phyloP scores from a whole-genome alignment of 2,888 invertebrate genomes.

The Synanthedon vespiformis region DNA sequence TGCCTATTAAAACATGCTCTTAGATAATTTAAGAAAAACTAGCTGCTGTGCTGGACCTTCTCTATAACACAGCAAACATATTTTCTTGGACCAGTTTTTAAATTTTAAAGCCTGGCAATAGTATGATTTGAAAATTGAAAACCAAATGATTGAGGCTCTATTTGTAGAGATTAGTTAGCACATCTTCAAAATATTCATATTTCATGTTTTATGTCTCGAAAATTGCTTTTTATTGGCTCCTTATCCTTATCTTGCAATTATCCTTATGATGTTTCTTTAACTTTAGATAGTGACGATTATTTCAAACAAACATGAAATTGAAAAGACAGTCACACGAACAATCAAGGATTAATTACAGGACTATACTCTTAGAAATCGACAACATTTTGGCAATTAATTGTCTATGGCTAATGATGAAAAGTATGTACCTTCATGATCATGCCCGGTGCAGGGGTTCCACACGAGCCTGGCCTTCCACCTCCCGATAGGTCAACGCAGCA shows the following conservation, averaged over 20 bases:
- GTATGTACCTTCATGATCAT: constrained; percentile 73
- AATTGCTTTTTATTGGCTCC: too few relatives aligned
- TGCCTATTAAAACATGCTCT: too few relatives aligned
- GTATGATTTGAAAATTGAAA: too few relatives aligned
- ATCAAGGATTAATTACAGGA: not conserved
- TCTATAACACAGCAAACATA: too few relatives aligned
- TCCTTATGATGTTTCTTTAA: too few relatives aligned
- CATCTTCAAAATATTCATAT: too few relatives aligned
- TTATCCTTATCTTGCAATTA: not conserved
- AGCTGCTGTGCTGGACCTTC: too few relatives aligned
- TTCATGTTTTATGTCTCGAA: too few relatives aligned
- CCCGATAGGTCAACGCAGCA: constrained; percentile 52
- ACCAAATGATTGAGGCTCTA: too few relatives aligned
- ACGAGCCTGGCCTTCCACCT: constrained; percentile 71
- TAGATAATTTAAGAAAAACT: too few relatives aligned
- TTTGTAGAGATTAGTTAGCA: not conserved
- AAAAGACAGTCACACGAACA: not conserved
- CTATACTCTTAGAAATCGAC: not conserved
- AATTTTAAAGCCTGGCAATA: too few relatives aligned
- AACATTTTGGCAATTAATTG: constrained; percentile 1
- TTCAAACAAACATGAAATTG: not conserved
- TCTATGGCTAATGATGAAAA: constrained; percentile 1
- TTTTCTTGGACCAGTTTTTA: too few relatives aligned
- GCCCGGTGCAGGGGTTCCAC: constrained; percentile 76
- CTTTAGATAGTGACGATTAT: not conserved